Evolutionary conservation across 2,888 invertebrate species (phyloP), one percentile per base, ranked within the genome.

Genomic region (Deroplatys truncata): DNA sequence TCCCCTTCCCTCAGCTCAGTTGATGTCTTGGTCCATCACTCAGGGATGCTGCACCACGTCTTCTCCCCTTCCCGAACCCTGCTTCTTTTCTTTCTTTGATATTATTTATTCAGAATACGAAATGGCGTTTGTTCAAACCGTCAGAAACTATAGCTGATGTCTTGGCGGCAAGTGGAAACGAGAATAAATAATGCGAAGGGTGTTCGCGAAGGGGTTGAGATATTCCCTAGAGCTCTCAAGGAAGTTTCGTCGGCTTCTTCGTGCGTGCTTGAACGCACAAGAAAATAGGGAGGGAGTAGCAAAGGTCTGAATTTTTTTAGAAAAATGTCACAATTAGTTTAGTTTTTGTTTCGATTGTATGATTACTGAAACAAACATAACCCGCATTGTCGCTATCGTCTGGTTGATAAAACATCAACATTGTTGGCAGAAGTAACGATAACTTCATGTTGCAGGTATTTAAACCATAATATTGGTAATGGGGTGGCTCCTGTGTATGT

Each of bases 61-160:
- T 31, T 86, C 82, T 29, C 20, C 20, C 86, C n/a, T n/a, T 20
- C 82, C 56, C 25, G 20, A 16, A 72, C 56, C 56, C 56, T 72
- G 56, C 28, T 56, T 82, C 82, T 86, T 82, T 86, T 82, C 20
- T 86, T 87, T n/a, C 43, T 29, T 29, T 28, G 25, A 28, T 35
- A 43, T 87, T 87, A 87, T 87, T 87, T 87, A 87, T 87, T 87
- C 87, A 87, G 87, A 87, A 87, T 87, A 87, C 87, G 82, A 87
- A 87, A 87, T 87, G 86, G 35, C 83, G 87, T 87, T 87, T 87
- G 87, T 72, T 87, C 72, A 86, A 29, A 82, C 29, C 56, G 86
- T 82, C 29, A 86, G 86, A 43, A 72, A 31, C 85, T 85, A 85
- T 56, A 28, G 49, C 56, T 85, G 85, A 85, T 85, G 31, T 85